Conservation (phyloP, 1,140 invertebrate genomes). For the Lycorma delicatula region DNA sequence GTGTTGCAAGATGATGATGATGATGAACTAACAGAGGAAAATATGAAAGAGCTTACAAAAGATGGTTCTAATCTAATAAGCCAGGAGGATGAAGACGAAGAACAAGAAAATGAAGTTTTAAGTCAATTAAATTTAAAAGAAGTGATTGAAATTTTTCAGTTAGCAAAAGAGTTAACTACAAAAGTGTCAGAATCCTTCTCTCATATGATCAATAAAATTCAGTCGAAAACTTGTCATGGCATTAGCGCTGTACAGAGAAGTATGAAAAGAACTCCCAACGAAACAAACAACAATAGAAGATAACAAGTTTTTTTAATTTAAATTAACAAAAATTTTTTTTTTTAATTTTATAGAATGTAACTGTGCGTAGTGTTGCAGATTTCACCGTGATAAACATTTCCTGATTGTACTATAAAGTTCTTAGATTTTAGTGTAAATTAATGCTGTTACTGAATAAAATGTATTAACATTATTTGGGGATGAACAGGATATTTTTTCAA, state of each 20-base stretch:
- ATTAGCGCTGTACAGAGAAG: background rate
- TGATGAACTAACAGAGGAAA: conserved; percentile 1
- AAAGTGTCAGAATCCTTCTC: background rate
- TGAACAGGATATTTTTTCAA: too few relatives aligned
- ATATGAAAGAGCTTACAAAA: too few relatives aligned
- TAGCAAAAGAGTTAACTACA: background rate
- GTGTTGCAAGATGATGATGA: background rate
- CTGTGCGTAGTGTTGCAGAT: background rate
- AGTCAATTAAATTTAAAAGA: conserved; percentile 3
- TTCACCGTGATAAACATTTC: background rate
- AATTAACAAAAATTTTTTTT: background rate
- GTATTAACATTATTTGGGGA: too few relatives aligned
- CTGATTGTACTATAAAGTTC: background rate
- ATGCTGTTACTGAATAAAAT: background rate
- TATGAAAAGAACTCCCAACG: background rate
- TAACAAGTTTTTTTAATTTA: too few relatives aligned
- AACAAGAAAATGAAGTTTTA: background rate
- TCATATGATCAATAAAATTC: background rate
- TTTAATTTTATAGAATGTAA: background rate
- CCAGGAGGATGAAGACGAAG: background rate
- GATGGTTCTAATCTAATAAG: background rate
- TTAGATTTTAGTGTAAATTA: background rate
- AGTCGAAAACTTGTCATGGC: background rate
- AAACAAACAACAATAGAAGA: background rate
- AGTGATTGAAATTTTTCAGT: background rate